Evolutionary conservation across 2,797 vertebrate genomes (phyloP), one percentile per base, ranked within the genome.

Genomic region (Chiloscyllium punctatum): DNA sequence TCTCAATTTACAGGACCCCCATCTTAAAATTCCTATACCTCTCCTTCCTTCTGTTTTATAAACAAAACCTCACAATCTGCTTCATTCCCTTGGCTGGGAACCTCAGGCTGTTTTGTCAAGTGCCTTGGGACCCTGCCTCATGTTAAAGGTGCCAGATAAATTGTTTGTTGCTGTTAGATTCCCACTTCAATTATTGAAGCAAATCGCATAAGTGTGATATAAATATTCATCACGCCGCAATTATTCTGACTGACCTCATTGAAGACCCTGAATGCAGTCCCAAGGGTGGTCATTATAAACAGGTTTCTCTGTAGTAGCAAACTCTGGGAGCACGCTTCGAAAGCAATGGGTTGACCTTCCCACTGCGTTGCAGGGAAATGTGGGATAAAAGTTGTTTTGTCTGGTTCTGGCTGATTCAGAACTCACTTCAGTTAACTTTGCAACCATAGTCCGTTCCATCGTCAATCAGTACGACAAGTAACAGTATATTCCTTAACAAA

Each of bases 201-300:
- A 92, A 92, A 92, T 92, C 37, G 90, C 90, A 42, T 69, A 92
- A 92, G 66, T 69, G 66, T 42, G 48, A 69, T 42, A 92, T 92
- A 92, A 92, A 92, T 92, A 92, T 92, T 92, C 90, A 92, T 25
- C n/a, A 21, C 6, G n/a, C 90, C 90, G 25, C 90, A 69, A 66
- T 37, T 68, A 92, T 92, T 69, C 66, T 25, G 66, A 42, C 90
- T 92, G 66, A 90, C 90, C 90, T 92, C 66, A n/a, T 8, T 42
- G 25, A 92, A 25, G 21, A 69, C n/a, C n/a, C 90, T 37, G 37
- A 68, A 42, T 69, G 25, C 66, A 42, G 7, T 92, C 90, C 90
- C 90, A 69, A 42, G 66, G 66, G 90, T 92, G 37, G 66, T 92
- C 66, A 92, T 92, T 92, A 69, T 69, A 92, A 69, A 92, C n/a